Evolutionary conservation across 2,797 vertebrate species (phyloP).

Genomic region (Acanthis flammea): DNA sequence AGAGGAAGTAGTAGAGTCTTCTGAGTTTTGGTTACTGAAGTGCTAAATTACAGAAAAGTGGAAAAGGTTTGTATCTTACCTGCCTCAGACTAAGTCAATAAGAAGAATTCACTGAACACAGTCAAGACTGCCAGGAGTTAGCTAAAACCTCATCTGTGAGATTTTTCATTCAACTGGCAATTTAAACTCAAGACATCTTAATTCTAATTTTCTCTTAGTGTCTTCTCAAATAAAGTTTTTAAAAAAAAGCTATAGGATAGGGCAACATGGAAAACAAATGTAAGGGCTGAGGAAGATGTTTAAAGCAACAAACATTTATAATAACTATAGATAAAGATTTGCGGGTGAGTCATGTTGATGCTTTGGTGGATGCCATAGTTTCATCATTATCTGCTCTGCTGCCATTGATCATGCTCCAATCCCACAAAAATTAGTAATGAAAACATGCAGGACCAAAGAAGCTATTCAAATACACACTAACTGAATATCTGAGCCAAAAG

Average conservation of each 20-base stretch:
- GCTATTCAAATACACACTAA: background rate
- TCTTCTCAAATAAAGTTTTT: background rate
- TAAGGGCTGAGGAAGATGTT: background rate
- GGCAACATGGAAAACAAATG: background rate
- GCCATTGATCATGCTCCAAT: background rate
- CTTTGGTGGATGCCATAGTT: background rate
- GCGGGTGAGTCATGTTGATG: background rate
- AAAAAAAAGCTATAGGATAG: background rate
- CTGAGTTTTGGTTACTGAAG: background rate
- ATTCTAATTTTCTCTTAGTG: background rate
- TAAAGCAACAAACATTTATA: background rate
- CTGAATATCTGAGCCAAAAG: background rate
- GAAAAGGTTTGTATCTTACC: background rate
- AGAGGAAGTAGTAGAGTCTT: background rate
- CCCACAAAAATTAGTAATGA: background rate
- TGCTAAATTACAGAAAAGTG: background rate
- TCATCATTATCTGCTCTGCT: background rate
- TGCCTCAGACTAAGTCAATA: background rate
- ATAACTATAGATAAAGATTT: background rate
- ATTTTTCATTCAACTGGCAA: background rate
- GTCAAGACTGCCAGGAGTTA: background rate
- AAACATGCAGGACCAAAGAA: background rate
- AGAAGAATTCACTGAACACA: background rate
- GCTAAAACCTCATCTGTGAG: background rate
- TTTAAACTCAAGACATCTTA: background rate